phyloP scores from a whole-genome alignment of 2,888 invertebrate genomes.

The Diadromus collaris region DNA sequence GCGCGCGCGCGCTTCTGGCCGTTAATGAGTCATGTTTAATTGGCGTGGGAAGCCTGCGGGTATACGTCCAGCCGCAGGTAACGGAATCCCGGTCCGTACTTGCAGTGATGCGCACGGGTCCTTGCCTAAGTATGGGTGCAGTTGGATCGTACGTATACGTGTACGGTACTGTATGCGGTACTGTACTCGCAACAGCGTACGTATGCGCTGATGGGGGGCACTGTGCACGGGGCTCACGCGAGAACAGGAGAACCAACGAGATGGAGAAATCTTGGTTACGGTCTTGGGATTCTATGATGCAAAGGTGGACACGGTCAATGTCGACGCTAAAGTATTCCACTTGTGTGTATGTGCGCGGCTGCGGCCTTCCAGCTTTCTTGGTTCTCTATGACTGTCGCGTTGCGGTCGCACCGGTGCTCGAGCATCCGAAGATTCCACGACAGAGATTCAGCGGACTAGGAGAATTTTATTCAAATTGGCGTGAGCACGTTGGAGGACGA shows the following conservation, averaged over 20 bases:
- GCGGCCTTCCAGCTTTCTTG: constrained; percentile 42
- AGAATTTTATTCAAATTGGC: constrained; percentile 55
- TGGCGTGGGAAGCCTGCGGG: constrained; percentile 79
- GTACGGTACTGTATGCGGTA: constrained; percentile 15
- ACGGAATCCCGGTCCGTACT: constrained; percentile 75
- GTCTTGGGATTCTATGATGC: constrained; percentile 58
- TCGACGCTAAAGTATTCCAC: constrained; percentile 46
- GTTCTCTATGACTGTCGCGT: constrained; percentile 53
- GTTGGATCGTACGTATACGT: constrained; percentile 38
- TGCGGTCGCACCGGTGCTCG: constrained; percentile 43
- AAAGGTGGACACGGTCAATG: constrained; percentile 62
- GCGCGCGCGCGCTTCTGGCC: constrained; percentile 70
- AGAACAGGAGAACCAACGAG: constrained; percentile 44
- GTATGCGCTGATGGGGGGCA: constrained; percentile 43
- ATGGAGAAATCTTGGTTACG: constrained; percentile 56
- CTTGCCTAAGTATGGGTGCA: constrained; percentile 23
- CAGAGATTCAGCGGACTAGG: constrained; percentile 45
- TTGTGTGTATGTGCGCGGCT: constrained; percentile 23
- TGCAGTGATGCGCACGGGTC: constrained; percentile 61
- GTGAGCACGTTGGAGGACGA: constrained; percentile 21
- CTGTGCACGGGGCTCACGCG: constrained; percentile 40
- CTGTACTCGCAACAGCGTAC: constrained; percentile 44
- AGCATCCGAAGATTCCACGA: constrained; percentile 51
- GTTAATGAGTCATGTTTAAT: constrained; percentile 81
- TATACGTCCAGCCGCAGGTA: constrained; percentile 71